Conservation (phyloP, 53 echinoderm and acorn worm species). For the Mesocentrotus franciscanus region DNA sequence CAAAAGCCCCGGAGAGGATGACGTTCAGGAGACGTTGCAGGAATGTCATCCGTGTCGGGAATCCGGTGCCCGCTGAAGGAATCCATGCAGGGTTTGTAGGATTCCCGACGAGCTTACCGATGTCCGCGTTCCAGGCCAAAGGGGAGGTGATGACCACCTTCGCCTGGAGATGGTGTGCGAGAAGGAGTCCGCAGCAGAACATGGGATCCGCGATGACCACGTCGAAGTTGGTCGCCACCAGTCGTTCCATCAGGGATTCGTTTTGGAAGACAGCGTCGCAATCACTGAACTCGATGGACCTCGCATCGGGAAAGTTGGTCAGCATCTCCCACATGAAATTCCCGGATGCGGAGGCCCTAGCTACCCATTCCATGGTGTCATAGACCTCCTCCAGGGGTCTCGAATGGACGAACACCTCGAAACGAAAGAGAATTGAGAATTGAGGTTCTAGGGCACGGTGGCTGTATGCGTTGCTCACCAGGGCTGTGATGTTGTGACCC, state of each 20-base stretch:
- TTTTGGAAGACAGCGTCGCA: constrained; percentile 67
- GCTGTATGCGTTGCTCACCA: constrained; percentile 69
- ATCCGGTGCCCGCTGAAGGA: constrained; percentile 36
- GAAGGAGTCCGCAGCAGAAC: constrained; percentile 66
- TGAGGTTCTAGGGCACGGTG: constrained; percentile 56
- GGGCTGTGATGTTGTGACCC: constrained; percentile 71
- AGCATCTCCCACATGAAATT: constrained; percentile 38
- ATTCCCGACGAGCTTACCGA: constrained; percentile 60
- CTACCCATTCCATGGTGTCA: constrained; percentile 31
- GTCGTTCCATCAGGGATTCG: constrained; percentile 39
- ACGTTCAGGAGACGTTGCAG: constrained; percentile 69
- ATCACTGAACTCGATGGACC: constrained; percentile 50
- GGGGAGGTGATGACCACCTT: constrained; percentile 52
- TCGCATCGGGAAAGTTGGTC: not conserved
- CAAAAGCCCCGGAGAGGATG: not conserved
- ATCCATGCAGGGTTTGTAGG: constrained; percentile 67
- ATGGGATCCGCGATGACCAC: constrained; percentile 64
- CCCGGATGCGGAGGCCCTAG: constrained; percentile 35
- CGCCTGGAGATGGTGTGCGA: constrained; percentile 57
- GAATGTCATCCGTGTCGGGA: constrained; percentile 68
- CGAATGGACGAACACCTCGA: constrained; percentile 64
- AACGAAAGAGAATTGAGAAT: constrained; percentile 36
- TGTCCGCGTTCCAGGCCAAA: not conserved
- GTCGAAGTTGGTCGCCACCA: constrained; percentile 58
- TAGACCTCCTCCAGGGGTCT: constrained; percentile 42